Evolutionary conservation across 2,888 invertebrate species (phyloP).

Genomic region (Parnassius apollo): DNA sequence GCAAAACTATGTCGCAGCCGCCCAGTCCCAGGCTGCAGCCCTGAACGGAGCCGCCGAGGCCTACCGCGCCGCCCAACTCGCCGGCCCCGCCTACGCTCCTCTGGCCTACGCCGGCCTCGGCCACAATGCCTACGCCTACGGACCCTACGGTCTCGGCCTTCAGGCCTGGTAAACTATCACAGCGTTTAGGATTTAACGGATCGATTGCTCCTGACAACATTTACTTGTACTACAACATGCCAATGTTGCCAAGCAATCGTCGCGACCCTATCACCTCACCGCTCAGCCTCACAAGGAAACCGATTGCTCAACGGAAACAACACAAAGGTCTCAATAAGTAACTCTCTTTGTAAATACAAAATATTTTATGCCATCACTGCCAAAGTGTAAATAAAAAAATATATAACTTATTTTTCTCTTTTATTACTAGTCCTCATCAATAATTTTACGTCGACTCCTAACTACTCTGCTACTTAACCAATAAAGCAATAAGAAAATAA

Average conservation of each 20-base stretch:
- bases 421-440: neutral
- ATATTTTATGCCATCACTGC: conserved; percentile 76
- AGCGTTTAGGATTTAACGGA: conserved; percentile 30
- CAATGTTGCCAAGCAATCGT: conserved; percentile 6
- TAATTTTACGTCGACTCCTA: too few species aligned
- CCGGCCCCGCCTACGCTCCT: conserved; percentile 33
- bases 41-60: conserved; percentile 54
- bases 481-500: too few species aligned
- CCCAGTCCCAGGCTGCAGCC: conserved; percentile 71
- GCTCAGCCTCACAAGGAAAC: conserved; percentile 43
- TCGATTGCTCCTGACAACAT: conserved; percentile 34
- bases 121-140: conserved; percentile 33
- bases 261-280: conserved; percentile 36
- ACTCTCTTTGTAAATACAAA: conserved; percentile 77
- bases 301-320: conserved; percentile 54
- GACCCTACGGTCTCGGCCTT: conserved; percentile 31
- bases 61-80: conserved; percentile 42
- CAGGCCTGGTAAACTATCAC: conserved; percentile 59
- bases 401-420: conserved; percentile 11
- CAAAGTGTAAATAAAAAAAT: conserved; percentile 79
- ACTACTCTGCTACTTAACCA: too few species aligned
- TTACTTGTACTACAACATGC: neutral
- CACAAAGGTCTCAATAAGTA: conserved; percentile 72
- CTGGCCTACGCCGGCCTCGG: conserved; percentile 36
- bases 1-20: conserved; percentile 70